Conservation (phyloP, 2,113 vertebrate species). For the Leucoraja erinaceus region DNA sequence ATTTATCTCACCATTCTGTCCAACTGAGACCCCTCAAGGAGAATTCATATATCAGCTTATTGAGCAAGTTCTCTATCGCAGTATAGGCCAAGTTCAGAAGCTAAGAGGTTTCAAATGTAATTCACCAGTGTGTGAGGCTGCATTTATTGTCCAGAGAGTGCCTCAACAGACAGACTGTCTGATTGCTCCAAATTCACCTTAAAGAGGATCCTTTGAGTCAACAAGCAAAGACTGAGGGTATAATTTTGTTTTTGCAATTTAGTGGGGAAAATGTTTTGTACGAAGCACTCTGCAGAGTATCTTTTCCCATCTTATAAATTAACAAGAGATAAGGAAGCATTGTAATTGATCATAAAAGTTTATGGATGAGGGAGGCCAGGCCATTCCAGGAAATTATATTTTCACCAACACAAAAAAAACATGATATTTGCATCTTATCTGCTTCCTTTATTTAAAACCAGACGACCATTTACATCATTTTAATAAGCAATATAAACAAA, state of each 20-base stretch:
- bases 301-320: background rate
- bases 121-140: background rate
- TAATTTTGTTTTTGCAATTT: background rate
- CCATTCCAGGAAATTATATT: background rate
- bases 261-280: background rate
- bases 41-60: background rate
- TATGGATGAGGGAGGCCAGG: background rate
- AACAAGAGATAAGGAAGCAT: background rate
- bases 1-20: background rate
- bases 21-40: background rate
- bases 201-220: background rate
- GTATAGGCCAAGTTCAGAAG: too few relatives aligned
- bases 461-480: background rate
- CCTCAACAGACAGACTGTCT: slow-evolving; percentile 16
- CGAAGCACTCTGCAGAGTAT: background rate
- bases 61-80: background rate
- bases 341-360: background rate
- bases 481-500: background rate
- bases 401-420: background rate
- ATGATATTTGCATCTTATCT: background rate
- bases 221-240: background rate
- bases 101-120: background rate
- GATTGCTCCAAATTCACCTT: background rate
- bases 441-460: slow-evolving; percentile 1
- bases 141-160: background rate